phyloP scores from a whole-genome alignment of 2,113 vertebrate species.

The Capra hircus region DNA sequence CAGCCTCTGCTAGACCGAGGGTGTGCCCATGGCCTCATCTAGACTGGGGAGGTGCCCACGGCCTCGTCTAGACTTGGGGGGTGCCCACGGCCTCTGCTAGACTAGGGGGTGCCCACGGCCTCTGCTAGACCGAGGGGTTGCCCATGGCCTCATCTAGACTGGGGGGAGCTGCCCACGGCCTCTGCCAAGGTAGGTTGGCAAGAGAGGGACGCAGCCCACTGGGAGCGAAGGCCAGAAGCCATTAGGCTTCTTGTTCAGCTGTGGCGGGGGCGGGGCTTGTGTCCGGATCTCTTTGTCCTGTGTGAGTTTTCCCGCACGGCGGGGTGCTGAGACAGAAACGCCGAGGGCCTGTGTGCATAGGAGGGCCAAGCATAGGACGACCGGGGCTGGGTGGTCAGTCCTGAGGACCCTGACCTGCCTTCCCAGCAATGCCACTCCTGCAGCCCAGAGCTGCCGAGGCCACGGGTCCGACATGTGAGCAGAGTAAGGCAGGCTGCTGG shows the following conservation, averaged over 20 bases:
- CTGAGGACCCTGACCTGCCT: not conserved
- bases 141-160: too few species aligned
- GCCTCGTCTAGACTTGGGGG: not conserved
- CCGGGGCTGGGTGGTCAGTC: not conserved
- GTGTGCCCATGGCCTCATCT: too few species aligned
- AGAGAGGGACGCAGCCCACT: not conserved
- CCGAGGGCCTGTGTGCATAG: not conserved
- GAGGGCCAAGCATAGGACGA: not conserved
- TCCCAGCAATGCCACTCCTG: not conserved
- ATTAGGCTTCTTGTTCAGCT: not conserved
- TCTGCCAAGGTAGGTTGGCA: not conserved
- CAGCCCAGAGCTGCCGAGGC: not conserved
- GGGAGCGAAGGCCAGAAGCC: not conserved
- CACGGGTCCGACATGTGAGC: too few species aligned
- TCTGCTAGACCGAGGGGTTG: accelerated
- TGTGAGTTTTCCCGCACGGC: not conserved
- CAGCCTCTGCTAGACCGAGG: too few species aligned
- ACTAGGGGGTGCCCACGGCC: too few species aligned
- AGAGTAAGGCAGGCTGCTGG: too few species aligned
- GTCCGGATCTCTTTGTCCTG: not conserved
- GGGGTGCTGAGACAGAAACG: not conserved
- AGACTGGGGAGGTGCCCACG: not conserved
- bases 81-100: not conserved
- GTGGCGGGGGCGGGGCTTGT: not conserved
- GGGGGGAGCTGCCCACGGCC: not conserved